Evolutionary conservation across 2,888 invertebrate species (phyloP), one percentile per base, ranked within the genome.

Genomic region (Drosophila borealis): DNA sequence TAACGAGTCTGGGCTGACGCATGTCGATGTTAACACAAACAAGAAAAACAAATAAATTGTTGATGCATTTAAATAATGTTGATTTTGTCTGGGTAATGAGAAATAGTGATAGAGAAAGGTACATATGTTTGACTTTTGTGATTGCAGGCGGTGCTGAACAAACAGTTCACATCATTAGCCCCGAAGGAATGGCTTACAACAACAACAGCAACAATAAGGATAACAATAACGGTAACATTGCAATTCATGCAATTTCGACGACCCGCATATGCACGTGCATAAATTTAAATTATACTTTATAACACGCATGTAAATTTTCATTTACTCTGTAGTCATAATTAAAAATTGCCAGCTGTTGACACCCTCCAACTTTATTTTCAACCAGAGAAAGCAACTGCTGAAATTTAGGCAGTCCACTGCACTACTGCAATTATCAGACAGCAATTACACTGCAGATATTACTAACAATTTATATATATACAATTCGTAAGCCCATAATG

Each of bases 161-260:
- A 88, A 73, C 84, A 86, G 51, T 89, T 89, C 89, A 70, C 89
- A 84, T 77, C 70, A 88, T 88, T 81, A 79, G 81, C 81, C 84
- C 71, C 49, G 50, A 68, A 76, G 88, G 62, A 64, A 64, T 68
- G 49, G 13, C 17, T 25, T 57, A 49, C 33, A 70, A 53, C 42
- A 65, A 56, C 45, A 65, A 51, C 29, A 29, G 4, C 60, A 53
- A 44, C 50, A 71, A 25, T 17, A 42, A 39, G 19, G 10, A 46
- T 61, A 48, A 69, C 60, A 56, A 44, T 50, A 61, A 46, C 39
- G 37, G 49, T 37, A 73, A 25, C 41, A 65, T 62, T 59, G 46
- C 11, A 44, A 45, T 54, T 41, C 59, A 75, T 70, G 59, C 53
- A 56, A 54, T 44, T 54, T 11, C 21, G 56, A 68, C 62, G 59